Percentiles rank a stretch among this genome's conserved stretches.
phyloP scores from a whole-genome alignment of 2,113 vertebrate species.

The Monopterus albus region DNA sequence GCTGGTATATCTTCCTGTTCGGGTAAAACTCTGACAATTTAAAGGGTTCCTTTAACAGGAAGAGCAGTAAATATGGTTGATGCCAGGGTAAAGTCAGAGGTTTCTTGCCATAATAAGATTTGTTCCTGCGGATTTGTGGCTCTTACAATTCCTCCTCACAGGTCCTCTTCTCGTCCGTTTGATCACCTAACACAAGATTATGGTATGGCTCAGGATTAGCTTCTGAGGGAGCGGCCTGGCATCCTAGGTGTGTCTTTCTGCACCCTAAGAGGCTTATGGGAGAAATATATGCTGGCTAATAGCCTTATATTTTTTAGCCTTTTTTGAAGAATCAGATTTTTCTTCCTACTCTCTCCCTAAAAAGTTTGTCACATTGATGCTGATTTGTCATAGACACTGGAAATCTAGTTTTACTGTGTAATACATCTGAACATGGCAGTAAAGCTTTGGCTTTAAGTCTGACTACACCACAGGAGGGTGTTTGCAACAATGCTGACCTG shows the following conservation, averaged over 20 bases:
- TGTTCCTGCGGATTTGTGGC: slow-evolving; percentile 78
- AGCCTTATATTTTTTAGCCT: slow-evolving; percentile 73
- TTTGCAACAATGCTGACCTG: slow-evolving; percentile 66
- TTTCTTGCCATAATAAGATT: slow-evolving; percentile 80
- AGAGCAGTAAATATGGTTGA: slow-evolving; percentile 58
- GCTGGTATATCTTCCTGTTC: slow-evolving; percentile 35
- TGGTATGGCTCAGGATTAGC: slow-evolving; percentile 75
- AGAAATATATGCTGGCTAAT: slow-evolving; percentile 77
- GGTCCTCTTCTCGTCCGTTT: slow-evolving; percentile 77
- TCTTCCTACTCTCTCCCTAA: slow-evolving; percentile 47
- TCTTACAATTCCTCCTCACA: slow-evolving; percentile 77
- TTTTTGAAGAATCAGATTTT: slow-evolving; percentile 71
- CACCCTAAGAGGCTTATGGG: slow-evolving; percentile 80
- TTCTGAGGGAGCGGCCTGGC: slow-evolving; percentile 71
- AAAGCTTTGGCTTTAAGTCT: slow-evolving; percentile 68
- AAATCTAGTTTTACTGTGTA: slow-evolving; percentile 78
- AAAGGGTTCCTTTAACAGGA: slow-evolving; percentile 45
- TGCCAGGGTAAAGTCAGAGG: slow-evolving; percentile 54
- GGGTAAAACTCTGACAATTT: slow-evolving; percentile 57
- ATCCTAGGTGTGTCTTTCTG: slow-evolving; percentile 81
- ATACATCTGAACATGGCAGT: slow-evolving; percentile 61
- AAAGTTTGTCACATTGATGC: slow-evolving; percentile 68
- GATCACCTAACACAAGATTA: slow-evolving; percentile 84
- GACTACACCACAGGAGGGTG: slow-evolving; percentile 58
- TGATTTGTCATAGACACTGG: slow-evolving; percentile 72